A percentile compares a stretch with the other conserved stretches of the same genome.
Conservation (phyloP, 1,140 invertebrate genomes). For the Sycophaga agraensis region DNA sequence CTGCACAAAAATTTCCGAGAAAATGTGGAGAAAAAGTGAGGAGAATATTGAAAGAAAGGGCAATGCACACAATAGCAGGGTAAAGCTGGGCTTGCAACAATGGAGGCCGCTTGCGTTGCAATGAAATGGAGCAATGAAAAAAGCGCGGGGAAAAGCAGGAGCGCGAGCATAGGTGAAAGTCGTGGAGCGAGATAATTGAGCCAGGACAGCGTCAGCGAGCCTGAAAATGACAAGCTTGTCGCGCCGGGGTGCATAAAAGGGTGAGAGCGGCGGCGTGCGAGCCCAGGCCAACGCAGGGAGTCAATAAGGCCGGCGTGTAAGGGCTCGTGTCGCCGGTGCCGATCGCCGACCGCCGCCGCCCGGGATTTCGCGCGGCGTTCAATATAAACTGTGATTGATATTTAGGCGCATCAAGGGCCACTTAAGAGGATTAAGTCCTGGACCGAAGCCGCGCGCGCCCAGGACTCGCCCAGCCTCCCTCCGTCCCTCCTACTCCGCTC, state of each 20-base stretch:
- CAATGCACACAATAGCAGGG: no score
- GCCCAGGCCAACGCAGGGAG: neutral
- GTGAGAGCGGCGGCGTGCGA: neutral
- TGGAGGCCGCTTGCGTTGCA: neutral
- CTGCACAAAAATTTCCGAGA: no score
- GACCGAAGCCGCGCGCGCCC: neutral
- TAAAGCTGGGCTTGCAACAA: neutral
- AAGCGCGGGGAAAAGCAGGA: neutral
- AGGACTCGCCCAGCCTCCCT: neutral
- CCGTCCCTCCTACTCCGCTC: conserved; percentile 4
- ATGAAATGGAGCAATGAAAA: conserved; percentile 4
- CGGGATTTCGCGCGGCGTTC: conserved; percentile 33
- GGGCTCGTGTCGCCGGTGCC: conserved; percentile 1
- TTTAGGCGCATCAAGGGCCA: conserved; percentile 50
- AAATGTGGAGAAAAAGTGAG: no score
- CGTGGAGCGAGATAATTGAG: neutral
- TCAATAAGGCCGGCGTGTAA: neutral
- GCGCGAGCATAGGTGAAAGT: neutral
- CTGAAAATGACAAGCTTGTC: conserved; percentile 11
- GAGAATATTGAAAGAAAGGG: no score
- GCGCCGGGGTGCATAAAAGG: neutral
- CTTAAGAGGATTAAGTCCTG: conserved; percentile 54
- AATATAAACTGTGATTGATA: conserved; percentile 54
- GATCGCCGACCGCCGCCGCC: conserved; percentile 19
- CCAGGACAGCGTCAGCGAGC: neutral